Evolutionary conservation across 2,113 vertebrate genomes (phyloP).

Genomic region (Harpagus bidentatus): DNA sequence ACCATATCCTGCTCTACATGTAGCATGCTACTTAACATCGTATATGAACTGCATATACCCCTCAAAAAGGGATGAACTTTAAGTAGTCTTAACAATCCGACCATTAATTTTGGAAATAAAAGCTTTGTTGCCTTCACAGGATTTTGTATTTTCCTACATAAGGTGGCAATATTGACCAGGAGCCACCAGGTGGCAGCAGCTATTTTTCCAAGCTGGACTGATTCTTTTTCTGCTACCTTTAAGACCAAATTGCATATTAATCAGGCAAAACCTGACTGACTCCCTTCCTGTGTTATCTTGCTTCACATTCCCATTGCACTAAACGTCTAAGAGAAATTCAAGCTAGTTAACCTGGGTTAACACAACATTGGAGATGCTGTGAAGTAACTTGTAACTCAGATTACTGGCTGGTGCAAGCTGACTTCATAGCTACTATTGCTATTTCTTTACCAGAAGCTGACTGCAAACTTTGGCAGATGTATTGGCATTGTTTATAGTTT

Average conservation of each 20-base stretch:
- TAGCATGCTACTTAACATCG: neutral
- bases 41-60: neutral
- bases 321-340: neutral
- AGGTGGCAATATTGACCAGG: neutral
- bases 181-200: constrained; percentile 13
- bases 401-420: neutral
- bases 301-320: neutral
- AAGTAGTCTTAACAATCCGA: neutral
- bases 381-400: neutral
- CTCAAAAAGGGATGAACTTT: neutral
- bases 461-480: neutral
- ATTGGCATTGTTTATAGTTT: neutral
- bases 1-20: neutral
- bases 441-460: neutral
- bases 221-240: neutral
- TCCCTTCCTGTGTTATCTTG: neutral
- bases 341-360: neutral
- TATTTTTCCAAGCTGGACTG: neutral
- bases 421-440: neutral
- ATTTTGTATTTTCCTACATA: neutral
- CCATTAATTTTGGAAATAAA: neutral
- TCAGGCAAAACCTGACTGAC: neutral
- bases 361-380: neutral
- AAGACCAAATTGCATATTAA: neutral
- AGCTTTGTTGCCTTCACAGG: fast-evolving